Base-by-base conservation (phyloP, 2,888 invertebrate species). In the Aleiodes alternator region DNA sequence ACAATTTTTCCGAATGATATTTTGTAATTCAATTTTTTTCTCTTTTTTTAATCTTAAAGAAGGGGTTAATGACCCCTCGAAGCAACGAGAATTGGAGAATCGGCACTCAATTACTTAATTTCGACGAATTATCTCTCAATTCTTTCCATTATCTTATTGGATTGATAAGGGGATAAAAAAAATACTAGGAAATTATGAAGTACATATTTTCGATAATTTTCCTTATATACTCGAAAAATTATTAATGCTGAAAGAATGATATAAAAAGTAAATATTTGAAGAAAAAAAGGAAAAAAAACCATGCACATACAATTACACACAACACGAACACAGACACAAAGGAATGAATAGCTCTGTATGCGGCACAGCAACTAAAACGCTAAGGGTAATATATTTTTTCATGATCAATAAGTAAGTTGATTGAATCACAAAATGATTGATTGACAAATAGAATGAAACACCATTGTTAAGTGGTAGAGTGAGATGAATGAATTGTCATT, bases 331-430 rank as follows among this genome's bases (percentile, higher is more conserved):
- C 64, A 48, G 16, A 64, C 64, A 64, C 61, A 38, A 48, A 48
- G 48, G 0, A 64, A 64, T 64, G 43, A 64, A 48, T 43, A 64
- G 48, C 64, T 64, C 64, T 64, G 64, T 64, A 43, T 64, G 64
- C 64, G 64, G 64, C 59, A 59, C 59, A 59, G 59, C 64, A 64
- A 61, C 16, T n/a, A 61, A 61, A 64, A 64, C 48, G 43, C 61
- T 43, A 38, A 38, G 43, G 61, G 61, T 64, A 64, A 64, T 64
- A 64, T 64, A 64, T 64, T 64, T 64, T 64, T 64, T 48, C 48
- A 64, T 43, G 64, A 64, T 43, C 43, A 16, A 29, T 69, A n/a
- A 69, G 11, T 56, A 56, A 38, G 2, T 56, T 38, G 29, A 29
- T 31, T 55, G n/a, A 69, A 14, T 23, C 16, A 55, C 14, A 23